A percentile compares a stretch with the other conserved stretches of the same genome.
Conservation (phyloP, 30 jellyfish, hydroid and myxozoan species). For the Aurelia aurita region DNA sequence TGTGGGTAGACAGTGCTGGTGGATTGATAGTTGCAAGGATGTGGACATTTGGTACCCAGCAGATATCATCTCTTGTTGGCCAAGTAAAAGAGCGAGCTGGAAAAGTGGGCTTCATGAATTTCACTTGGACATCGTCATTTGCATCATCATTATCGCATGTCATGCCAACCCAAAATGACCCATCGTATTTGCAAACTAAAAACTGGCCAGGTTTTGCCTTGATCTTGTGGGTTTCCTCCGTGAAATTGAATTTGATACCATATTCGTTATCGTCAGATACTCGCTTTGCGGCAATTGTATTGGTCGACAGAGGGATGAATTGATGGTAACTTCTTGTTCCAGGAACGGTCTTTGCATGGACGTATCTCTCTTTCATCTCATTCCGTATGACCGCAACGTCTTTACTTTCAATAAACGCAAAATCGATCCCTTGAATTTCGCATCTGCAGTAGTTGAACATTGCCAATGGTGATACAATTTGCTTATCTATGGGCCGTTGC, state of each 20-base stretch:
- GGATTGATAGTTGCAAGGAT: not conserved
- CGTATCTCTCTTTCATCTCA: constrained; percentile 27
- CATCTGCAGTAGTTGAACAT: constrained; percentile 26
- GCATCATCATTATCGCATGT: constrained; percentile 3
- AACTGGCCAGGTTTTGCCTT: not conserved
- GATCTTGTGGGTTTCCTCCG: not conserved
- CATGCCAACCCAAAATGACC: constrained; percentile 46
- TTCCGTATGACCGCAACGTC: constrained; percentile 18
- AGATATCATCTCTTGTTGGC: constrained; percentile 55
- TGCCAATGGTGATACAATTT: constrained; percentile 25
- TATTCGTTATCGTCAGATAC: constrained; percentile 7
- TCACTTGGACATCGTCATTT: constrained; percentile 22
- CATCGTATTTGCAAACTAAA: constrained; percentile 44
- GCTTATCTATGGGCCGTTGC: constrained; percentile 28
- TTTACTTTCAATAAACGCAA: constrained; percentile 2
- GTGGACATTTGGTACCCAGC: constrained; percentile 45
- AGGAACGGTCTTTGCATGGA: constrained; percentile 48
- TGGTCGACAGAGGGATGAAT: constrained; percentile 38
- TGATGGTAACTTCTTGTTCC: constrained; percentile 76
- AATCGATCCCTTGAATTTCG: constrained; percentile 14
- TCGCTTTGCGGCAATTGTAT: constrained; percentile 29
- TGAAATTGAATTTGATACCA: constrained; percentile 6
- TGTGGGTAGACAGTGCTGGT: constrained; percentile 7
- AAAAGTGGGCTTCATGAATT: constrained; percentile 49
- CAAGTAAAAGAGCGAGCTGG: constrained; percentile 22